A percentile compares a stretch with the other conserved stretches of the same genome.
Conservation (phyloP, 2,797 vertebrate genomes). For the Falco cherrug region DNA sequence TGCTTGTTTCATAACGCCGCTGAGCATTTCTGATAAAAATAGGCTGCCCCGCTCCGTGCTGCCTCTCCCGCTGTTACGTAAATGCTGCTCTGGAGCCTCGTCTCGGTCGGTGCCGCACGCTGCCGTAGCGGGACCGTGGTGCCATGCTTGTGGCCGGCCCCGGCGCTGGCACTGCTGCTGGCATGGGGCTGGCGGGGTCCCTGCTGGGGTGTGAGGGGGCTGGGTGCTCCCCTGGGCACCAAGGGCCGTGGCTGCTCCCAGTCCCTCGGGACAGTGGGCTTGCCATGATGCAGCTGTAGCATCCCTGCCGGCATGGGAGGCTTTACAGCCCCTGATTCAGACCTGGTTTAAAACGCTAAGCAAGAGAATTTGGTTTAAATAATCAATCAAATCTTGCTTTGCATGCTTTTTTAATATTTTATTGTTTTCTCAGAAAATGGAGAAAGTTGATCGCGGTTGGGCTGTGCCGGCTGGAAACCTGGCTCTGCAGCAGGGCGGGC, state of each 20-base stretch:
- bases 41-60: slow-evolving; percentile 7
- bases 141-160: background rate
- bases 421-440: background rate
- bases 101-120: background rate
- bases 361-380: rapidly evolving
- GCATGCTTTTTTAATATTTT: rapidly evolving
- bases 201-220: background rate
- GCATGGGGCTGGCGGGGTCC: background rate
- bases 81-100: background rate
- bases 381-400: background rate
- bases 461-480: background rate
- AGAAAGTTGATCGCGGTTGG: background rate
- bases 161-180: rapidly evolving
- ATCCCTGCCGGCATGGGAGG: background rate
- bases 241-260: background rate
- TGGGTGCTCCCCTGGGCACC: rapidly evolving
- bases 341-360: background rate
- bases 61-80: slow-evolving; percentile 33
- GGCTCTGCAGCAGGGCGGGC: background rate
- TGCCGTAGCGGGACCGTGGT: rapidly evolving
- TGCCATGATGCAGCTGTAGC: background rate
- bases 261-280: background rate
- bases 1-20: slow-evolving; percentile 1
- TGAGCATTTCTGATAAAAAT: slow-evolving; percentile 32
- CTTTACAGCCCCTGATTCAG: background rate